These are phyloP conservation scores for Microvelia longipes DNA, from an alignment of 1,140 invertebrate species.

Conservation along the genomic window DNA sequence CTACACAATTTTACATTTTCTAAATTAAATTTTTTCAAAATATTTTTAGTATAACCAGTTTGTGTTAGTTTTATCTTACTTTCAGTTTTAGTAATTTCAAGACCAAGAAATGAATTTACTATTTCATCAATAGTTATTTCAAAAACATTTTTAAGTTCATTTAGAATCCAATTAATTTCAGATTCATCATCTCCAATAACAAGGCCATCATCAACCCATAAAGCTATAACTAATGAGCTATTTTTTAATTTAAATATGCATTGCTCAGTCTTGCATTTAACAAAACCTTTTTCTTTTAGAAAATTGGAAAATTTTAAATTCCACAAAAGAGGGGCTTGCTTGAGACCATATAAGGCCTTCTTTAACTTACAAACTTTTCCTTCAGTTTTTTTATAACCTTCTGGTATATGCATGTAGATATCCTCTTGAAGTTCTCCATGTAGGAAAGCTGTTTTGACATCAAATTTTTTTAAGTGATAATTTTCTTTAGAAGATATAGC, in stretches of 20 bases:
- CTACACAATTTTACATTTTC: not conserved
- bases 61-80: not conserved
- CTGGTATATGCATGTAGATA: not conserved
- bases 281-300: not conserved
- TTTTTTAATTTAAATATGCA: not conserved
- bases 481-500: conserved; percentile 26
- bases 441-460: conserved; percentile 25
- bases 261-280: not conserved
- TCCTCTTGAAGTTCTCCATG: not conserved
- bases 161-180: not conserved
- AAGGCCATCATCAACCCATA: not conserved
- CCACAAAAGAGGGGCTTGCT: conserved; percentile 28
- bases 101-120: not conserved
- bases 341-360: conserved; percentile 31
- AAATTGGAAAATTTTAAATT: conserved; percentile 8
- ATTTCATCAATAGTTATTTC: not conserved
- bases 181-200: not conserved
- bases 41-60: not conserved
- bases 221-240: not conserved
- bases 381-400: conserved; percentile 3
- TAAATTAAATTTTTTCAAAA: not conserved
- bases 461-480: conserved; percentile 28
- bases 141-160: not conserved
- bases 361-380: conserved; percentile 27
- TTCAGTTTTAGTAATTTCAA: not conserved